Conservation (phyloP, 2,113 vertebrate genomes). For the Varanus salvator region DNA sequence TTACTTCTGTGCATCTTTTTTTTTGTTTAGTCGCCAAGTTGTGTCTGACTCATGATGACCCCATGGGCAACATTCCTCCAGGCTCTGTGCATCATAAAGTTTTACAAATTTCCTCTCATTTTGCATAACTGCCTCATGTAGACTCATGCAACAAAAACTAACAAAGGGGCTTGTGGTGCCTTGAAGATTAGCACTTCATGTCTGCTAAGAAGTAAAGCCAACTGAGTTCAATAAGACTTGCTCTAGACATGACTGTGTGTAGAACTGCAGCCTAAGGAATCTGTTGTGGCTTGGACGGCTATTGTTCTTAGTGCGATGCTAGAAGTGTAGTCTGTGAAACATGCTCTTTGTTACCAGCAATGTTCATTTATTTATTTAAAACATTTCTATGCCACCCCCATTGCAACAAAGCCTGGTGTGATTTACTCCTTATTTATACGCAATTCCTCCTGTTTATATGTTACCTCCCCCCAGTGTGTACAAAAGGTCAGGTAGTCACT, state of each 20-base stretch:
- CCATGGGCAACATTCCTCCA: no score
- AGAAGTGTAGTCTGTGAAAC: background rate
- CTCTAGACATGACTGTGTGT: no score
- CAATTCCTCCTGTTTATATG: slow-evolving; percentile 37
- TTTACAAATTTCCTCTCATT: background rate
- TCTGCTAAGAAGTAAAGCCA: no score
- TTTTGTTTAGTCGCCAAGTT: no score
- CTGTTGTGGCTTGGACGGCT: background rate
- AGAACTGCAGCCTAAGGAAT: no score
- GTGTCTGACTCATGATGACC: no score
- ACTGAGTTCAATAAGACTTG: no score
- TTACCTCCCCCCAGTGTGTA: slow-evolving; percentile 81
- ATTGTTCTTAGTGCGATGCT: background rate
- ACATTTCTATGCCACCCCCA: no score
- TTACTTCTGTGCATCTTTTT: background rate
- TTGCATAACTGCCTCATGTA: background rate
- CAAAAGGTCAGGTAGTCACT: slow-evolving; percentile 91
- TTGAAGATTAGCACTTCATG: background rate
- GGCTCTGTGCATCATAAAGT: background rate
- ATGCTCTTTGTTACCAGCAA: background rate
- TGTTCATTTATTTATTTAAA: no score
- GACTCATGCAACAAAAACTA: background rate
- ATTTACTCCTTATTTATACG: background rate
- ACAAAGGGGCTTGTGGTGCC: background rate
- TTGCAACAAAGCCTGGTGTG: background rate